Percentiles rank a stretch among this genome's conserved stretches.
Evolutionary conservation across 2,113 vertebrate genomes (phyloP).

Genomic region (Fukomys damarensis): DNA sequence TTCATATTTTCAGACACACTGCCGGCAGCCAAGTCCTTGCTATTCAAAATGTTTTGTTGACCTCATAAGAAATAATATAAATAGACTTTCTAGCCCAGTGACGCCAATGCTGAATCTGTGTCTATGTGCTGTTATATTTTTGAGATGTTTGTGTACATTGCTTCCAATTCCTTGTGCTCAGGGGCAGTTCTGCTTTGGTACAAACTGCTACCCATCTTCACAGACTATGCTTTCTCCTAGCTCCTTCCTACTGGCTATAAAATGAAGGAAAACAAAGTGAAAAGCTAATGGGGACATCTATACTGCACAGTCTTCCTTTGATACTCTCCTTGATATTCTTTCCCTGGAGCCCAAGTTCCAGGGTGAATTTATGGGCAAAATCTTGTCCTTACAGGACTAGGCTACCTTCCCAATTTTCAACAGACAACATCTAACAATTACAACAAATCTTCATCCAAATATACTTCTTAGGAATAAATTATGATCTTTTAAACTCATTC

Average conservation of each 20-base stretch:
- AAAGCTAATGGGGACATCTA: background rate
- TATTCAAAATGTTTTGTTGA: constrained; percentile 76
- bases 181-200: constrained; percentile 53
- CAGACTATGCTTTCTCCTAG: constrained; percentile 41
- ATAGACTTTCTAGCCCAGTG: constrained; percentile 69
- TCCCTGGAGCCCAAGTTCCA: background rate
- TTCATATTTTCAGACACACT: constrained; percentile 66
- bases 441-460: background rate
- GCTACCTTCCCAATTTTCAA: background rate
- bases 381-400: background rate
- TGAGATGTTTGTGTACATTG: constrained; percentile 43
- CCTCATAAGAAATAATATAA: constrained; percentile 75
- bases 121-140: constrained; percentile 50
- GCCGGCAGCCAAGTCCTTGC: constrained; percentile 63
- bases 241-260: background rate
- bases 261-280: background rate
- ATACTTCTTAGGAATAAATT: background rate
- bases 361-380: background rate
- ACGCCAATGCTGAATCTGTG: constrained; percentile 61
- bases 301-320: background rate
- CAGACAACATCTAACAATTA: background rate
- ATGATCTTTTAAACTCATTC: background rate
- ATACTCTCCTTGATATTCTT: background rate
- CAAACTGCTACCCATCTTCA: constrained; percentile 61
- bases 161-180: constrained; percentile 25